These are phyloP conservation scores for Prenolepis imparis DNA, from an alignment of 2,888 invertebrate genomes.

Conservation along the genomic window DNA sequence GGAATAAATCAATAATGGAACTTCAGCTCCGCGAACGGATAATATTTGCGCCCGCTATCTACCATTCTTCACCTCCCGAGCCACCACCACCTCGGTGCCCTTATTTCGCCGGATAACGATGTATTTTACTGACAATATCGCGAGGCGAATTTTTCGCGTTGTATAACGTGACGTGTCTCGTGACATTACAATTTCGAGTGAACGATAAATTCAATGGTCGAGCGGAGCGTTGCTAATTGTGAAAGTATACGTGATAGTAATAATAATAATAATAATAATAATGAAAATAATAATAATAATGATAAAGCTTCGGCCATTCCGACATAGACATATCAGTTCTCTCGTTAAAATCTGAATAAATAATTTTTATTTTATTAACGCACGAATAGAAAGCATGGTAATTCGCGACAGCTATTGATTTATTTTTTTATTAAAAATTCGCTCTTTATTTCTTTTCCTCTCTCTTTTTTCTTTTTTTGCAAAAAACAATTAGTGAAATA, in stretches of 20 bases:
- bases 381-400: not conserved
- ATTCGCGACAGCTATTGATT: constrained; percentile 34
- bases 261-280: constrained; percentile 24
- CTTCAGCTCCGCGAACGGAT: constrained; percentile 62
- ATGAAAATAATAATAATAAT: constrained; percentile 21
- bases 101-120: constrained; percentile 28
- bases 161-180: not conserved
- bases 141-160: constrained; percentile 38
- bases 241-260: constrained; percentile 21
- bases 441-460: not conserved
- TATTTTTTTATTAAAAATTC: constrained; percentile 40
- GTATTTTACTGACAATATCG: constrained; percentile 25
- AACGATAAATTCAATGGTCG: constrained; percentile 24
- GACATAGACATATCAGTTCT: constrained; percentile 23
- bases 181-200: constrained; percentile 19
- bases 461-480: not conserved
- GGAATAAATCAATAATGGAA: constrained; percentile 73
- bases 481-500: constrained; percentile 22
- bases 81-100: not conserved
- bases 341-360: constrained; percentile 37
- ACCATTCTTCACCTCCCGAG: not conserved
- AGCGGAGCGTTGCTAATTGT: constrained; percentile 33
- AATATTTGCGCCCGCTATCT: constrained; percentile 63
- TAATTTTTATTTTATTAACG: constrained; percentile 39
- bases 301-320: constrained; percentile 28